A percentile compares a stretch with the other conserved stretches of the same genome.
These are phyloP conservation scores for Ormyrus nitidulus DNA, from an alignment of 2,888 invertebrate species.

Conservation along the genomic window DNA sequence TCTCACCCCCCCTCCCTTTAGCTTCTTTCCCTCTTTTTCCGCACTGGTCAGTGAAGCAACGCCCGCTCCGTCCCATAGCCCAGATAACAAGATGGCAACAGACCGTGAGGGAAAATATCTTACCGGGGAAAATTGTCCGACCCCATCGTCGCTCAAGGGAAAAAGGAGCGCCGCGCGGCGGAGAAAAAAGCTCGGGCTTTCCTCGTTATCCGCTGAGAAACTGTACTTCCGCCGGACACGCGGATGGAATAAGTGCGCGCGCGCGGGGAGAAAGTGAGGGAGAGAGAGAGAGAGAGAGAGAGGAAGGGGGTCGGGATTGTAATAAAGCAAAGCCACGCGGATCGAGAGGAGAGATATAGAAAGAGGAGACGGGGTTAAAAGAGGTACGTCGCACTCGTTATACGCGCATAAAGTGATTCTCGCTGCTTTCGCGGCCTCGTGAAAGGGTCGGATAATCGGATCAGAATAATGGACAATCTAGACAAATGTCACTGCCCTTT, in stretches of 20 bases:
- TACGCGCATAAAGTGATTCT: constrained; percentile 46
- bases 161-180: neutral
- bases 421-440: neutral
- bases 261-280: constrained; percentile 52
- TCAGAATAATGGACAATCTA: constrained; percentile 27
- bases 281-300: constrained; percentile 25
- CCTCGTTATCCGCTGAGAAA: constrained; percentile 65
- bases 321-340: constrained; percentile 13
- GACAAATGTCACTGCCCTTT: neutral
- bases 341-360: neutral
- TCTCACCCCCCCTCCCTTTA: constrained; percentile 5
- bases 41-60: constrained; percentile 41
- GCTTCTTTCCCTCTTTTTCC: constrained; percentile 39
- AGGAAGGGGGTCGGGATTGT: neutral
- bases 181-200: constrained; percentile 41
- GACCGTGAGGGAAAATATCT: constrained; percentile 68
- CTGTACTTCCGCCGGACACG: constrained; percentile 44
- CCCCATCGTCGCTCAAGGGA: constrained; percentile 58
- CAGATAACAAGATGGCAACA: constrained; percentile 71
- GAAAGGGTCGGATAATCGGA: constrained; percentile 31
- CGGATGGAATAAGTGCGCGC: constrained; percentile 52
- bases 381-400: constrained; percentile 37
- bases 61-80: constrained; percentile 30
- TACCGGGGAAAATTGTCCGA: constrained; percentile 68
- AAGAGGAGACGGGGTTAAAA: constrained; percentile 5